phyloP scores from a whole-genome alignment of 2,888 invertebrate genomes.

The Salpingus planirostris region DNA sequence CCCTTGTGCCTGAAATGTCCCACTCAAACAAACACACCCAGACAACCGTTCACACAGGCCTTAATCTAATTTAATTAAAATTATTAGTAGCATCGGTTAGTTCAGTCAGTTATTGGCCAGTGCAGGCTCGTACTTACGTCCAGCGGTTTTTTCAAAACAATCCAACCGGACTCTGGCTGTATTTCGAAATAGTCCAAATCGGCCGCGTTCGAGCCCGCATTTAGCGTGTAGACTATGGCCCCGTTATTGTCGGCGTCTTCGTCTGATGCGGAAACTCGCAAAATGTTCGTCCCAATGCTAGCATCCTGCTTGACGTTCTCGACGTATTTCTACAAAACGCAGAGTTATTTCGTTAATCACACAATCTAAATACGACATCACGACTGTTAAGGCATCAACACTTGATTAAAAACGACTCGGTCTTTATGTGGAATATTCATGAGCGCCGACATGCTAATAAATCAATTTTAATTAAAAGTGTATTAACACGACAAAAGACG shows the following conservation, averaged over 20 bases:
- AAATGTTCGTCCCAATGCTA: constrained; percentile 87
- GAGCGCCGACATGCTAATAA: no score
- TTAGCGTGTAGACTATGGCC: constrained; percentile 84
- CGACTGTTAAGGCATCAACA: no score
- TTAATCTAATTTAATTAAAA: constrained; percentile 17
- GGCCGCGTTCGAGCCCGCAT: constrained; percentile 78
- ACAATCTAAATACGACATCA: no score
- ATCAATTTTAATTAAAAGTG: no score
- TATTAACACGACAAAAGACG: no score
- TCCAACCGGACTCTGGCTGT: constrained; percentile 95
- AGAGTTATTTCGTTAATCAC: no score
- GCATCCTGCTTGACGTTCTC: constrained; percentile 96
- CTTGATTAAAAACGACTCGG: no score
- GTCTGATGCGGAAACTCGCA: constrained; percentile 91
- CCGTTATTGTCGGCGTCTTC: constrained; percentile 97
- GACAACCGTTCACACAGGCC: constrained; percentile 15
- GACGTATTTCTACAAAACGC: constrained; percentile 76
- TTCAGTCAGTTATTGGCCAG: constrained; percentile 8
- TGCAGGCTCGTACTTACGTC: constrained; percentile 74
- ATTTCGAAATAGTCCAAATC: constrained; percentile 95
- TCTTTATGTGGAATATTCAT: no score
- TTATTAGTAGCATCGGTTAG: not conserved
- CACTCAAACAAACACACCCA: constrained; percentile 10
- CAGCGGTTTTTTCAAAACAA: constrained; percentile 86
- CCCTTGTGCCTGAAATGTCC: constrained; percentile 10